These are phyloP conservation scores for Ganaspis brasiliensis DNA, from an alignment of 2,888 invertebrate species.

Conservation along the genomic window DNA sequence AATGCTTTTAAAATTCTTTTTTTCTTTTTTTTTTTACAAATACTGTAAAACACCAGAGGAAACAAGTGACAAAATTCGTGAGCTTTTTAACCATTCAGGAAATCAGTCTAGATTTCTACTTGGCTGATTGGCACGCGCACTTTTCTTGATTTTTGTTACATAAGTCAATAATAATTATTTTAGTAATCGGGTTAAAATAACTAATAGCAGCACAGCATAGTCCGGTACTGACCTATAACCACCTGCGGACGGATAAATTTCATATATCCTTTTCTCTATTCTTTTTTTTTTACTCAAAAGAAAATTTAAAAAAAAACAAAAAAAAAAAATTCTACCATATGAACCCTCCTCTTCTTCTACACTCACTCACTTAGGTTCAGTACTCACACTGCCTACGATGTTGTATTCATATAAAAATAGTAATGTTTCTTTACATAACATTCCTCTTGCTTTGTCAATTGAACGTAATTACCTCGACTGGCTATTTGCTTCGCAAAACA, in stretches of 20 bases:
- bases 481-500: slow-evolving; percentile 62
- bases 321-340: slow-evolving; percentile 27
- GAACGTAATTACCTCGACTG: slow-evolving; percentile 53
- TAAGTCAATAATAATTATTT: slow-evolving; percentile 55
- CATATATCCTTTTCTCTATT: slow-evolving; percentile 51
- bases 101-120: not conserved
- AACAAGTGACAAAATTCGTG: not conserved
- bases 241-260: slow-evolving; percentile 79
- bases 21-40: not conserved
- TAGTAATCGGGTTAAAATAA: slow-evolving; percentile 66
- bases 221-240: slow-evolving; percentile 81
- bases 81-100: slow-evolving; percentile 5
- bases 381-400: slow-evolving; percentile 75
- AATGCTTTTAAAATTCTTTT: too few species aligned
- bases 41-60: not conserved
- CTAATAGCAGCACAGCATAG: slow-evolving; percentile 80
- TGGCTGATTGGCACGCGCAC: slow-evolving; percentile 32
- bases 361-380: slow-evolving; percentile 75
- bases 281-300: slow-evolving; percentile 2
- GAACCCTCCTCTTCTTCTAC: slow-evolving; percentile 57
- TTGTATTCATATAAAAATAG: slow-evolving; percentile 77
- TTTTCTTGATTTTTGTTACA: slow-evolving; percentile 50
- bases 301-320: not conserved
- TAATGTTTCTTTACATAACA: slow-evolving; percentile 71
- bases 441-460: slow-evolving; percentile 62